These are phyloP conservation scores for Chrysemys picta DNA, from an alignment of 2,113 vertebrate species.

Conservation along the genomic window DNA sequence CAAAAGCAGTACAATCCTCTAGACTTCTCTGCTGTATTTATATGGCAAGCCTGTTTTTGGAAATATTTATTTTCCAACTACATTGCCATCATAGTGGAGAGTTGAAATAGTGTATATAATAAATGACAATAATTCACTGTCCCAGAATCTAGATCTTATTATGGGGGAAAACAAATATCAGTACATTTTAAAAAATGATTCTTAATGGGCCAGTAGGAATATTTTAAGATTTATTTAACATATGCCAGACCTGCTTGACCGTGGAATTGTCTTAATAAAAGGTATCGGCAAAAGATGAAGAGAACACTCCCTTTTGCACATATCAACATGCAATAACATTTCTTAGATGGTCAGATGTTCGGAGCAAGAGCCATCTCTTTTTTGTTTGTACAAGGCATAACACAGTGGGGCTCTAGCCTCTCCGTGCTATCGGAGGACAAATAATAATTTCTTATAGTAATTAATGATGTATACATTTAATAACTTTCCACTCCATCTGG, in stretches of 20 bases:
- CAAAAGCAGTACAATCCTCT: not conserved
- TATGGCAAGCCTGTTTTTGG: slow-evolving; percentile 32
- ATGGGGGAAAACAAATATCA: not conserved
- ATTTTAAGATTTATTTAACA: not conserved
- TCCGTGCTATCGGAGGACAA: not conserved
- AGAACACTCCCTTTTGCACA: accelerated
- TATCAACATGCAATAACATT: not conserved
- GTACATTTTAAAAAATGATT: not conserved
- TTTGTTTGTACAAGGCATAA: not conserved
- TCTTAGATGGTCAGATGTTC: not conserved
- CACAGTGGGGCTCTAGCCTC: not conserved
- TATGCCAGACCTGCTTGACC: not conserved
- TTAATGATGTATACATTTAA: not conserved
- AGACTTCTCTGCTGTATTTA: slow-evolving; percentile 14
- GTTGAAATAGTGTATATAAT: not conserved
- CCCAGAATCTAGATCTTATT: not conserved
- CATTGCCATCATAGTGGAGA: slow-evolving; percentile 13
- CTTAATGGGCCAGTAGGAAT: not conserved
- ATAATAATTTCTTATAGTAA: not conserved
- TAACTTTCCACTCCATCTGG: not conserved
- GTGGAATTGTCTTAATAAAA: not conserved
- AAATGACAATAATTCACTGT: not conserved
- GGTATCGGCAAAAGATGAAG: not conserved
- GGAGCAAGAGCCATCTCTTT: not conserved
- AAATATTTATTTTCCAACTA: slow-evolving; percentile 39